These are phyloP conservation scores for Ianthella basta DNA, from an alignment of 37 sponge, comb jelly and placozoan genomes.

Conservation along the genomic window DNA sequence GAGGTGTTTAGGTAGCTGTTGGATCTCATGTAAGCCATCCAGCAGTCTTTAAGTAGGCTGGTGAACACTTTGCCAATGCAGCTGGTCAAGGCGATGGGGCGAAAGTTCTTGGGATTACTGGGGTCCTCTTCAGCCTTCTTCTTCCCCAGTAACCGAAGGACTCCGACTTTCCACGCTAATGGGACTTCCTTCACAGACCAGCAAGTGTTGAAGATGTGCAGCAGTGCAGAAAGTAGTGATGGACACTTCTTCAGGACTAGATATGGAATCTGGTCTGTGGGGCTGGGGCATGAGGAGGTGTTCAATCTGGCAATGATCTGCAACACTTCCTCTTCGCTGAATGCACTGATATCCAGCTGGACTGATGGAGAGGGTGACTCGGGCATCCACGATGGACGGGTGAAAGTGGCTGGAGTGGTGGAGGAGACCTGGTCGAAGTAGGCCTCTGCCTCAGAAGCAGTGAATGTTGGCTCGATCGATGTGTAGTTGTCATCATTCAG, in stretches of 20 bases:
- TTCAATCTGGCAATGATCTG: no score
- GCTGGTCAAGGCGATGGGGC: slow-evolving; percentile 30
- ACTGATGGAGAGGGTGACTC: no score
- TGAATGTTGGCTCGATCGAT: not conserved
- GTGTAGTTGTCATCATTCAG: slow-evolving; percentile 17
- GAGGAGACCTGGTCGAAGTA: slow-evolving; percentile 14
- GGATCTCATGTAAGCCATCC: slow-evolving; percentile 10
- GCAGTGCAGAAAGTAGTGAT: no score
- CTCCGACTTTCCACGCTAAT: slow-evolving; percentile 12
- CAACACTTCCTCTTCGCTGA: no score
- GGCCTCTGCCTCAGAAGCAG: not conserved
- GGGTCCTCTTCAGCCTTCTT: slow-evolving; percentile 23
- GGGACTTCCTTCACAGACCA: slow-evolving; percentile 21
- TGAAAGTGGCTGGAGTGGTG: slow-evolving; percentile 9
- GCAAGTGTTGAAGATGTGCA: slow-evolving; percentile 30
- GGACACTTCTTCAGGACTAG: no score
- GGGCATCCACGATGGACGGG: slow-evolving; percentile 22
- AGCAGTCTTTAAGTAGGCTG: not conserved
- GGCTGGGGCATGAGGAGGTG: no score
- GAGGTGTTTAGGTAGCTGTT: slow-evolving; percentile 26
- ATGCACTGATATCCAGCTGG: no score
- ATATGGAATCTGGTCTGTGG: not conserved
- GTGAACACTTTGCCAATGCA: slow-evolving; percentile 30
- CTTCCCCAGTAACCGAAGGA: slow-evolving; percentile 17
- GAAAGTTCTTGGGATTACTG: slow-evolving; percentile 30